Conservation (phyloP, 2,888 invertebrate species). For the Lasioglossum leucozonium region DNA sequence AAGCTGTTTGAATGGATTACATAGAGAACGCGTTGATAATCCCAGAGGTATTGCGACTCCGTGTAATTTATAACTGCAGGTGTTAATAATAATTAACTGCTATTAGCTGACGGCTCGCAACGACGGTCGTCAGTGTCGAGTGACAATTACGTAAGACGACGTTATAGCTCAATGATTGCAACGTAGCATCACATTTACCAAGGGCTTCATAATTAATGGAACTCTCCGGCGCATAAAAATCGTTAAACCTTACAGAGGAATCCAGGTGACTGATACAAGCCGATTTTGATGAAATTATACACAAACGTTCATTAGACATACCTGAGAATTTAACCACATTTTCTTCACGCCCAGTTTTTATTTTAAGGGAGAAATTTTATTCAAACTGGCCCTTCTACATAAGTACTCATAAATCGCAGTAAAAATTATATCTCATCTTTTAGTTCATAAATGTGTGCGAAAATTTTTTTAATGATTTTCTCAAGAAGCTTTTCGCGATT, state of each 20-base stretch:
- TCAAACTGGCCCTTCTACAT: too few relatives aligned
- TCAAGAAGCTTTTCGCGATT: too few relatives aligned
- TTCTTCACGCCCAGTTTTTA: too few relatives aligned
- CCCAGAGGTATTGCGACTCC: not conserved
- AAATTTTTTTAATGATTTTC: too few relatives aligned
- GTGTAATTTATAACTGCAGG: slow-evolving; percentile 6
- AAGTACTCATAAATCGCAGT: too few relatives aligned
- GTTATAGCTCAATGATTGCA: slow-evolving; percentile 14
- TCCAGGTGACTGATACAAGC: too few relatives aligned
- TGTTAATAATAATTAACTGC: slow-evolving; percentile 47
- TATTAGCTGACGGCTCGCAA: slow-evolving; percentile 16
- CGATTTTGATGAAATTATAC: too few relatives aligned
- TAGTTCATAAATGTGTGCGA: too few relatives aligned
- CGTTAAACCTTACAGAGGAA: not conserved
- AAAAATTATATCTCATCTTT: too few relatives aligned
- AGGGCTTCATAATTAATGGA: not conserved
- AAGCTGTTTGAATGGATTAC: not conserved
- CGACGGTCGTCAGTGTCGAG: not conserved
- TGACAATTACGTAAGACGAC: slow-evolving; percentile 14
- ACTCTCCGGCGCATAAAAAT: not conserved
- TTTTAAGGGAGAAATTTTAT: too few relatives aligned
- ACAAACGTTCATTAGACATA: too few relatives aligned
- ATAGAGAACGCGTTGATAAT: not conserved
- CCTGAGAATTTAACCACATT: too few relatives aligned
- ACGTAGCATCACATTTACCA: not conserved